These are phyloP conservation scores for Drosophila incognita DNA, from an alignment of 2,888 invertebrate species.

Conservation along the genomic window DNA sequence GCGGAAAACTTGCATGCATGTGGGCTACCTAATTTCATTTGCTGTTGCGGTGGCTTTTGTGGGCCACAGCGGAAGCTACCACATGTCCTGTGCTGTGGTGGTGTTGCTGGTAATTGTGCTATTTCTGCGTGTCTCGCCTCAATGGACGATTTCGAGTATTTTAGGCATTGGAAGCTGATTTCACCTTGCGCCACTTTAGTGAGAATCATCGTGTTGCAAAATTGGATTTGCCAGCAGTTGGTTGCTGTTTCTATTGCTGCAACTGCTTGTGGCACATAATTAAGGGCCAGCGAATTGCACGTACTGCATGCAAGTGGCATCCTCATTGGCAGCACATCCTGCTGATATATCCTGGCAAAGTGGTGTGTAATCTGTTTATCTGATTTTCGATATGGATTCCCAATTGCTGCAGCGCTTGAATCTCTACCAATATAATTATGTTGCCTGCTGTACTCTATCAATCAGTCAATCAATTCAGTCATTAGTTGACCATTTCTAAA, in stretches of 20 bases:
- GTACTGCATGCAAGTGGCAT: slow-evolving; percentile 1
- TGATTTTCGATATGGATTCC: slow-evolving; percentile 19
- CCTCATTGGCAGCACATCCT: slow-evolving; percentile 2
- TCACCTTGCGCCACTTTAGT: slow-evolving; percentile 17
- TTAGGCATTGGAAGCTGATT: slow-evolving; percentile 20
- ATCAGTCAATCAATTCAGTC: neutral
- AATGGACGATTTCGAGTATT: neutral
- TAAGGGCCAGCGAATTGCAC: slow-evolving; percentile 13
- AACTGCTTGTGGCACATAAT: slow-evolving; percentile 31
- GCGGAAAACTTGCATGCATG: slow-evolving; percentile 9
- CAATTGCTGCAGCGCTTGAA: slow-evolving; percentile 16
- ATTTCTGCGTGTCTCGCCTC: neutral
- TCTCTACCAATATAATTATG: neutral
- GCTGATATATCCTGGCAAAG: neutral
- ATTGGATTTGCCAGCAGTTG: slow-evolving; percentile 36
- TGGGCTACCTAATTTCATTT: slow-evolving; percentile 63
- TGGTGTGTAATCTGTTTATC: slow-evolving; percentile 12
- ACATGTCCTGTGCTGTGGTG: neutral
- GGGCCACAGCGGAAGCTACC: neutral
- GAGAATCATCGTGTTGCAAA: slow-evolving; percentile 35
- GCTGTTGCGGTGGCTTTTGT: slow-evolving; percentile 24
- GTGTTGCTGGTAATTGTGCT: neutral
- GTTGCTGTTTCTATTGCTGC: slow-evolving; percentile 14
- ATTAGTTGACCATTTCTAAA: neutral
- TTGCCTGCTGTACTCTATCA: neutral